Evolutionary conservation across 1,140 invertebrate species (phyloP), one percentile per base, ranked within the genome.

Genomic region (Epicauta chinensis): DNA sequence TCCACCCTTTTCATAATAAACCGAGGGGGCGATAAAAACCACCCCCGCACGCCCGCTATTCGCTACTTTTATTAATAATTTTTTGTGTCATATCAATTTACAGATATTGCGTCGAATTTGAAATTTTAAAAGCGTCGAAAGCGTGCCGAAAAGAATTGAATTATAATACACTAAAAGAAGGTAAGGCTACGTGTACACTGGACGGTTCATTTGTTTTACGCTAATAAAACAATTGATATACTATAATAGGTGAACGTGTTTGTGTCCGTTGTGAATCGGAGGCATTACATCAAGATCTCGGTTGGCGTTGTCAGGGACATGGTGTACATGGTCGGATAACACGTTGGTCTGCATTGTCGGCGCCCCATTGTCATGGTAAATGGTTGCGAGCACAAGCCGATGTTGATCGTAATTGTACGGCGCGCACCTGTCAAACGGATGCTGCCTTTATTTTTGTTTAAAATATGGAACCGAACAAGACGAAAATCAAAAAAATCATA

Each of bases 101-200:
- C 80, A 91, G 88, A 64, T 90, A 90, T 67, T 90, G 87, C 65
- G 83, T 89, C 3, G 81, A 87, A 60, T 91, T 88, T 61, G 83
- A 89, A 69, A 81, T 91, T 11, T 75, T 83, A 34, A 90, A 89
- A 70, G 81, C 85, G 2, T 83, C 86, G 3, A 88, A 88, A 59
- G 83, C 84, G 2, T 91, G 87, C 64, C 82, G 84, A 64, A 81
- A 83, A 56, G 79, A 87, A 64, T 75, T 78, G 5, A 78, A 77
- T 14, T 87, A 85, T 61, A 80, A 80, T 48, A 67, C 79, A 2
- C 70, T 90, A 47, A 71, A 80, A 62, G 86, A 90, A 81, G 87
- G 87, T 86, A 73, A 73, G 62, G 43, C 13, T 43, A 10, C 39
- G 12, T 13, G 12, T 23, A 30, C 16, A 41, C 9, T 38, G 11